A percentile compares a stretch with the other conserved stretches of the same genome.
Evolutionary conservation across 2,113 vertebrate species (phyloP).

Genomic region (Hystrix brachyura): DNA sequence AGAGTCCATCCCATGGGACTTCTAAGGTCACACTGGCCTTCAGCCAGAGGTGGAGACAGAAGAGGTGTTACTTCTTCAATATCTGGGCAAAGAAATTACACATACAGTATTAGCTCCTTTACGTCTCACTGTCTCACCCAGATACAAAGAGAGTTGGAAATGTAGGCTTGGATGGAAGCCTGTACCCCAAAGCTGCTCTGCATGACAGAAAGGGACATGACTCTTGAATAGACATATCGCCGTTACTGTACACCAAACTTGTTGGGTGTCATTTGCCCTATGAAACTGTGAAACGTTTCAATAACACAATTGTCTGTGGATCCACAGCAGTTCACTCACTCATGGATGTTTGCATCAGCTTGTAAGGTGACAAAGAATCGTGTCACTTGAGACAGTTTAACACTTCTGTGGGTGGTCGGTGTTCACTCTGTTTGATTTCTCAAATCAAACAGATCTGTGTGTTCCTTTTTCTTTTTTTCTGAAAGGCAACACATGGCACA

Average conservation of each 20-base stretch:
- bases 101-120: background rate
- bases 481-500: background rate
- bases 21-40: background rate
- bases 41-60: background rate
- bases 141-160: background rate
- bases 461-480: slow-evolving; percentile 19
- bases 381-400: background rate
- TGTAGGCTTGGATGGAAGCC: background rate
- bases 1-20: background rate
- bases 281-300: background rate
- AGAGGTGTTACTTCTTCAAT: background rate
- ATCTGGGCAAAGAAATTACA: background rate
- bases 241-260: background rate
- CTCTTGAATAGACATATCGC: background rate
- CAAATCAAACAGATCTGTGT: background rate
- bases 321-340: background rate
- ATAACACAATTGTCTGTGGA: background rate
- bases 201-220: background rate
- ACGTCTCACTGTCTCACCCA: background rate
- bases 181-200: background rate
- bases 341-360: background rate
- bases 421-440: slow-evolving; percentile 2
- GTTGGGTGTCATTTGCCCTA: background rate
- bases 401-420: background rate
- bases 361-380: background rate